Evolutionary conservation across 2,888 invertebrate species (phyloP), one percentile per base, ranked within the genome.

Genomic region (Brachycybe producta): DNA sequence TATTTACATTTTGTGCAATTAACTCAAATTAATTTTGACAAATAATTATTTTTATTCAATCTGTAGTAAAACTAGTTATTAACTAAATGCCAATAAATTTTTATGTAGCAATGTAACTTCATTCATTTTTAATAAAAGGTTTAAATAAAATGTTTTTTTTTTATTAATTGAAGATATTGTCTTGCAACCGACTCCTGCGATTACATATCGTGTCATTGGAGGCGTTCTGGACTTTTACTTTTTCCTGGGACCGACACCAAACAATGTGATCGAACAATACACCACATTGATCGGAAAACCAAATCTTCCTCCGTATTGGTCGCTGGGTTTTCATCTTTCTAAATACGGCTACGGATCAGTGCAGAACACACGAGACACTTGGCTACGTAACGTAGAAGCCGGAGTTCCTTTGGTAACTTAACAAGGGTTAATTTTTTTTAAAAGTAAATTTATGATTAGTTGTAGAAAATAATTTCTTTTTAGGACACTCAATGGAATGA

Each of bases 191-290:
- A 72, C 77, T 0, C 86, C 86, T 0, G 83, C 79, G 2, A 73
- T 91, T 47, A 87, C 87, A 0, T 90, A 82, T 66, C 73, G 91
- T 53, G 73, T 82, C 0, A 79, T 82, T 35, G 88, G 90, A 13
- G 90, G 90, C 0, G 71, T 87, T 5, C 70, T 91, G 1, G 80
- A 86, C 63, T 76, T 90, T 52, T 81, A 79, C 63, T 70, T 87
- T 55, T 77, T 87, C 61, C 58, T 81, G 61, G 90, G 88, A 0
- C 82, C 85, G 0, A 70, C 75, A 0, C 85, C 90, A 0, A 64
- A 65, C 47, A 60, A 64, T 51, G 83, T 83, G 8, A 66, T 78
- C 1, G 62, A 69, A 19, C 82, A 83, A 64, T 83, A 82, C 62
- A 75, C 80, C 0, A 73, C 73, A 51, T 44, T 63, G 24, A 61